Percentiles rank a stretch among this genome's conserved stretches.
phyloP scores from a whole-genome alignment of 2,888 invertebrate genomes.

The Standfussiana lucernea region DNA sequence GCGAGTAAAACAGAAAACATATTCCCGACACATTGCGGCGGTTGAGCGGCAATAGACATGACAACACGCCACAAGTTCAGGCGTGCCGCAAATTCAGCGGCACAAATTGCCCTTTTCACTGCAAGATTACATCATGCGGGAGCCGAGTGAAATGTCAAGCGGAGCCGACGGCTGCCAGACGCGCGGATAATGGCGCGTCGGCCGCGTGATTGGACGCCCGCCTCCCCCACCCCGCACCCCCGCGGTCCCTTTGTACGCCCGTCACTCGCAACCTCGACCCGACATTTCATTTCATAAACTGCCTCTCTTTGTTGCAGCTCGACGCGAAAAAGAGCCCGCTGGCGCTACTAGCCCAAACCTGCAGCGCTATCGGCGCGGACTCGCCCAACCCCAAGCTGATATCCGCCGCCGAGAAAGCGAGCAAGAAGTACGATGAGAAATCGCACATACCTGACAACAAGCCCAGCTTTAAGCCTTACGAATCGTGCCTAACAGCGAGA shows the following conservation, averaged over 20 bases:
- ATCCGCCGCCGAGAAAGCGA: slow-evolving; percentile 93
- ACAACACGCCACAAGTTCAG: slow-evolving; percentile 88
- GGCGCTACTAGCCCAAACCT: slow-evolving; percentile 98
- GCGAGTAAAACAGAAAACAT: slow-evolving; percentile 67
- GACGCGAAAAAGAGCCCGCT: slow-evolving; percentile 99
- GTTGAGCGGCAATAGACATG: slow-evolving; percentile 82
- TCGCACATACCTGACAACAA: slow-evolving; percentile 89
- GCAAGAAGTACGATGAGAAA: slow-evolving; percentile 92
- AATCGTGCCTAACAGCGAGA: slow-evolving; percentile 91
- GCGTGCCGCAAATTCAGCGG: slow-evolving; percentile 90
- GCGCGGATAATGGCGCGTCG: slow-evolving; percentile 91
- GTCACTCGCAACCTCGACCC: slow-evolving; percentile 88
- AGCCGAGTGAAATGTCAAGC: slow-evolving; percentile 91
- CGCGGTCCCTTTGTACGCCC: slow-evolving; percentile 88
- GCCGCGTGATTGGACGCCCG: slow-evolving; percentile 90
- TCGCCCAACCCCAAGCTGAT: slow-evolving; percentile 94
- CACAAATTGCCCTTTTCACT: slow-evolving; percentile 91
- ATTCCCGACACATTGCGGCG: slow-evolving; percentile 68
- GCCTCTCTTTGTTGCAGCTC: slow-evolving; percentile 94
- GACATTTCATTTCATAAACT: slow-evolving; percentile 89
- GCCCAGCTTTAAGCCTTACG: slow-evolving; percentile 94
- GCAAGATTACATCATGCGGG: slow-evolving; percentile 91
- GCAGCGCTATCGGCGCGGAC: slow-evolving; percentile 98
- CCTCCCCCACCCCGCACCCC: slow-evolving; percentile 76
- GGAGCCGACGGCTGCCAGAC: slow-evolving; percentile 90